Base-by-base conservation (phyloP, 2,888 invertebrate genomes). In the Galerucella pusilla region DNA sequence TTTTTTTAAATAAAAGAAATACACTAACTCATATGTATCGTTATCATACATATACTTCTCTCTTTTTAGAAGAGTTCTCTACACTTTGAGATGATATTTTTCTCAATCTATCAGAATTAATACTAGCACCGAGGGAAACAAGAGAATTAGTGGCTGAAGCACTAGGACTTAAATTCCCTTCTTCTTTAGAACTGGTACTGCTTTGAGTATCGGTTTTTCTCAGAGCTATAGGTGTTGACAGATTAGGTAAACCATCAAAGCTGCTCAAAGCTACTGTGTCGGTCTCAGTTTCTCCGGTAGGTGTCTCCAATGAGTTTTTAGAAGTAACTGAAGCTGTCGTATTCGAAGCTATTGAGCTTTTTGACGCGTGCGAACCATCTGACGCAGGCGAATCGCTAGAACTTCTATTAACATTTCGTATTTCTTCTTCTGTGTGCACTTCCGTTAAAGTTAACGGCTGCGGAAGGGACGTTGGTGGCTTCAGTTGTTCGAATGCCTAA, bases 41-140 rank as follows among this genome's bases (percentile, higher is more conserved):
- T 49, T 20, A 77, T 89, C 86, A 91, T 73, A 91, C 91, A 82
- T 91, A 91, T 70, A 91, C 91, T 81, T 91, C 91, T 60, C 90
- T 84, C 80, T 90, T 90, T 10, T 87, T 87, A 1, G 88, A 85
- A 54, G 85, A 78, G 6, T 76, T 69, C 6, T 85, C 11, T 82
- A 86, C 10, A 12, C 85, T 87, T 78, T 89, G 87, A 49, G 89
- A 87, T 59, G 88, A 87, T 6, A 90, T 88, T 79, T 90, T 90
- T 77, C 91, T 86, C 71, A 81, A 86, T 79, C 74, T 83, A 20
- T 81, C 81, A 11, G 80, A 84, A 10, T 84, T 83, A 6, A 65
- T 71, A 25, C 77, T 77, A 11, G 71, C 78, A 73, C 54, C 71
- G 46, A 82, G 63, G 0, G 84, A 83, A 54, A 80, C 80, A 61